Evolutionary conservation across 2,888 invertebrate genomes (phyloP), one percentile per base, ranked within the genome.

Genomic region (Alsophila aescularia): DNA sequence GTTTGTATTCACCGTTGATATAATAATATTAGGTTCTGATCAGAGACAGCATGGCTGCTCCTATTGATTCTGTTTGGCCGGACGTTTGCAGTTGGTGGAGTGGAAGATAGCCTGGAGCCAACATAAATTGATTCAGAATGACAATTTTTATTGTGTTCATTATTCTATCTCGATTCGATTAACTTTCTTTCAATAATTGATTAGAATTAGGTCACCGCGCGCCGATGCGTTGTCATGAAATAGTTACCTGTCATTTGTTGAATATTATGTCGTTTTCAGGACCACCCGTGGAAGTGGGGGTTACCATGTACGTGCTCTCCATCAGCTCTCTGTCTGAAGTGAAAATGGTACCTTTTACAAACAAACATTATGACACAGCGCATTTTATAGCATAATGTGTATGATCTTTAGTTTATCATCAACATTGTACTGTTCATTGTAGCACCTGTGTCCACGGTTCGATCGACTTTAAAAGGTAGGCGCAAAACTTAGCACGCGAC

Each of bases 251-350:
- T 69, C 60, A 73, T 74, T 72, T 77, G 72, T 74, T 82, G 75
- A 85, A 72, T 83, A 72, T 85, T 87, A 70, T 89, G 77, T 88
- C 85, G 76, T 87, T 94, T 94, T 92, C 93, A 95, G 95, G 95
- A 93, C 94, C 94, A 86, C 95, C 96, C 77, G 96, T 96, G 86
- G 95, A 95, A 90, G 96, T 96, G 85, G 95, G 95, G 84, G 95
- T 96, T 87, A 96, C 96, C 90, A 95, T 96, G 94, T 95, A 96
- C 93, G 96, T 96, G 91, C 94, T 96, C 90, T 95, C 95, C 91
- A 96, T 96, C 93, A 95, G 95, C 92, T 95, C 96, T 83, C 94
- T 96, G 83, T 96, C 96, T 87, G 96, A 96, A 94, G 96, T 96
- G 85, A 94, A 95, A 93, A 96, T 96, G 91, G 91, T 90, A 89